Percentiles rank a stretch among this genome's conserved stretches.
Evolutionary conservation across 2,888 invertebrate species (phyloP).

Genomic region (Coecobrya sp.): DNA sequence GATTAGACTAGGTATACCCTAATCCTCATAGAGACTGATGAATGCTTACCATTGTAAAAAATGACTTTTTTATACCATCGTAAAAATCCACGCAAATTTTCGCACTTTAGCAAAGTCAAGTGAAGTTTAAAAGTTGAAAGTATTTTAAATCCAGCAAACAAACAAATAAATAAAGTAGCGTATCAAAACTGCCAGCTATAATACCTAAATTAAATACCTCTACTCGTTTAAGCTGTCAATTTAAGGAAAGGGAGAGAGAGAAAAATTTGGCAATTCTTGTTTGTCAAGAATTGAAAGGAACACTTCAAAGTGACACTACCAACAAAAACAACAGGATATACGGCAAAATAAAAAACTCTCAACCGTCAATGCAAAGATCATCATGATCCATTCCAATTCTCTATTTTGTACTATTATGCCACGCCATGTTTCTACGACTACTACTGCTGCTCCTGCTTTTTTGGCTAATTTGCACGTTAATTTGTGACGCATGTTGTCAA

Average conservation of each 20-base stretch:
- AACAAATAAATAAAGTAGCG: constrained; percentile 5
- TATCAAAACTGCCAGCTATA: background rate
- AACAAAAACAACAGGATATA: constrained; percentile 47
- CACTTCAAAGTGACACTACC: background rate
- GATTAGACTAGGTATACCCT: background rate
- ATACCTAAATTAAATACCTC: background rate
- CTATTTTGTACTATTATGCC: no score
- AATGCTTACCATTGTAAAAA: background rate
- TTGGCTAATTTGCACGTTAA: constrained; percentile 60
- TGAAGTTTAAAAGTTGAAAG: background rate
- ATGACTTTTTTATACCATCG: constrained; percentile 17
- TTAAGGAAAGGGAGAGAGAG: background rate
- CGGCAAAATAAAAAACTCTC: background rate
- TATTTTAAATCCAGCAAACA: background rate
- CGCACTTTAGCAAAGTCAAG: background rate
- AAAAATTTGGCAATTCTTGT: background rate
- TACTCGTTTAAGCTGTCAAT: constrained; percentile 3
- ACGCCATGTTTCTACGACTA: background rate
- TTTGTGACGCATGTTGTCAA: constrained; percentile 74
- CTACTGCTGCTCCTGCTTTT: background rate
- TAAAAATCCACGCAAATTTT: constrained; percentile 28
- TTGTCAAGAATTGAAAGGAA: constrained; percentile 25
- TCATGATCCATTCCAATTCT: constrained; percentile 23
- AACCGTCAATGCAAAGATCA: constrained; percentile 24
- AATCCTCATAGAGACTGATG: background rate